phyloP scores from a whole-genome alignment of 2,888 invertebrate species.

The Tipula lateralis region DNA sequence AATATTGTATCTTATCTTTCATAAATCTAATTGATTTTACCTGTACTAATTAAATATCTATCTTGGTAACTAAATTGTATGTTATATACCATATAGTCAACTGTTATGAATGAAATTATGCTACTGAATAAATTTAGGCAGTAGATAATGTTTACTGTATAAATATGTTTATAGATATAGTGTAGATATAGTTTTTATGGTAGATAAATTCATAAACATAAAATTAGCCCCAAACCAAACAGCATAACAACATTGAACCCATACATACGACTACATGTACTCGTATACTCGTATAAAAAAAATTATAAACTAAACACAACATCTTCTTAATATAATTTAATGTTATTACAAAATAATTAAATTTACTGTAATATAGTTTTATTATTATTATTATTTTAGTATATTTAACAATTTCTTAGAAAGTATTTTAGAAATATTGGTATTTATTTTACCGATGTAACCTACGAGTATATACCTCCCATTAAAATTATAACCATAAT shows the following conservation, averaged over 20 bases:
- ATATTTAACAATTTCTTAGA: not conserved
- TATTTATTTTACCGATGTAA: no score
- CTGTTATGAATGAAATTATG: not conserved
- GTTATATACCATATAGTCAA: not conserved
- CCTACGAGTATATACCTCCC: no score
- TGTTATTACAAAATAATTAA: slow-evolving; percentile 11
- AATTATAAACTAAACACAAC: not conserved
- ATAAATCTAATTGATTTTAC: not conserved
- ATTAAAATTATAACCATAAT: no score
- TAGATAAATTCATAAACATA: not conserved
- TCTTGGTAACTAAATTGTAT: no score
- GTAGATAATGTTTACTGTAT: not conserved
- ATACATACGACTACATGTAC: not conserved
- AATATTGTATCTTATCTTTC: not conserved
- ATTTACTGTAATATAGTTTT: not conserved
- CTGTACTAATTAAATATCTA: not conserved
- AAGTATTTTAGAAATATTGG: no score
- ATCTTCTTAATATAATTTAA: not conserved
- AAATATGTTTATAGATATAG: not conserved
- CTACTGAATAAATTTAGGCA: not conserved
- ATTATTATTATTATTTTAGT: not conserved
- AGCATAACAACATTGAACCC: not conserved
- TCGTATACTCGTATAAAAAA: no score
- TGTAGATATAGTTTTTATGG: not conserved
- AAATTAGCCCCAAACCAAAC: not conserved